These are phyloP conservation scores for Xestia sexstrigata DNA, from an alignment of 2,888 invertebrate genomes.

Conservation along the genomic window DNA sequence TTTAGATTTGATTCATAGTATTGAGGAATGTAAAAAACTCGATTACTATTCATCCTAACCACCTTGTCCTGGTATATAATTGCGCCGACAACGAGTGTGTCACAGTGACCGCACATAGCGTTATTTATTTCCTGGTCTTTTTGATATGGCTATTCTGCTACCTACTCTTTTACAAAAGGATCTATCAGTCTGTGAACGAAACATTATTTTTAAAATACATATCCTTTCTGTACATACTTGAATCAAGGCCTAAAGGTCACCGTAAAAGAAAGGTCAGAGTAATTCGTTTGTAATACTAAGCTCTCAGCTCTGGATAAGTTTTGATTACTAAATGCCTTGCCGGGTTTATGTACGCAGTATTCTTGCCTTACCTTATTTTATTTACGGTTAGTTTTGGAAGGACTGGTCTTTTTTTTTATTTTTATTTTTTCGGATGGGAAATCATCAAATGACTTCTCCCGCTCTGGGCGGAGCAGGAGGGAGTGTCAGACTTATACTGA, in stretches of 20 bases:
- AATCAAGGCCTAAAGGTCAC: not conserved
- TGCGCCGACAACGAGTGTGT: not conserved
- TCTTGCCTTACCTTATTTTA: not conserved
- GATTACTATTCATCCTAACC: not conserved
- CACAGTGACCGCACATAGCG: not conserved
- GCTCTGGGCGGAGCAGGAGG: no score
- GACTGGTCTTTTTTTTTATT: no score
- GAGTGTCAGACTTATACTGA: no score
- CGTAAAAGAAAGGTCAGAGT: not conserved
- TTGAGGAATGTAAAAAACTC: not conserved
- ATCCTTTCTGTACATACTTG: not conserved
- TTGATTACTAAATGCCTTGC: not conserved
- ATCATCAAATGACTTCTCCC: no score
- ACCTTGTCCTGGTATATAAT: not conserved
- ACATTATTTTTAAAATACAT: not conserved
- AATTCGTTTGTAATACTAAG: not conserved
- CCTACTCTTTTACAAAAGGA: not conserved
- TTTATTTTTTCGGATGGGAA: no score
- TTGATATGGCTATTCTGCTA: not conserved
- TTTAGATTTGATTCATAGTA: constrained; percentile 4
- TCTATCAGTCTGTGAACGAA: not conserved
- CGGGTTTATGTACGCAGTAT: not conserved
- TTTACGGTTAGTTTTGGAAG: not conserved
- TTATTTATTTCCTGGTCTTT: not conserved
- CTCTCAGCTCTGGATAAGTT: not conserved